A percentile compares a stretch with the other conserved stretches of the same genome.
phyloP scores from a whole-genome alignment of 35 echinoderm and acorn worm genomes.

The Amphiura filiformis region DNA sequence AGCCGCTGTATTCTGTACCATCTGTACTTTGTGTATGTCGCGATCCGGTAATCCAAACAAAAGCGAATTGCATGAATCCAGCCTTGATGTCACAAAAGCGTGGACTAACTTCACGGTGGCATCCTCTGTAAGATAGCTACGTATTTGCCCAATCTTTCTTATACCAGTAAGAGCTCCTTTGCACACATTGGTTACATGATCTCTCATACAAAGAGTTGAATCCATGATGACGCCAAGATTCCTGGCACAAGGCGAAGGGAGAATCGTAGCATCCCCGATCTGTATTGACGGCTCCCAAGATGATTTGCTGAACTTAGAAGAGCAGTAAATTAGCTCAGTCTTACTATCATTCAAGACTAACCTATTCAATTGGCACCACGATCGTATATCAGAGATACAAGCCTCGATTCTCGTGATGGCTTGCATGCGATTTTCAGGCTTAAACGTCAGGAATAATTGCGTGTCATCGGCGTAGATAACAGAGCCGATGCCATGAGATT shows the following conservation, averaged over 20 bases:
- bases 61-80: not conserved
- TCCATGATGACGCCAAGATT: not conserved
- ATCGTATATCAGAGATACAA: no score
- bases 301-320: not conserved
- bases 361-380: no score
- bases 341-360: not conserved
- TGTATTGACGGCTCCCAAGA: not conserved
- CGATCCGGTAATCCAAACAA: not conserved
- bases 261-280: not conserved
- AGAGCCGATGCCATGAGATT: no score
- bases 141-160: not conserved
- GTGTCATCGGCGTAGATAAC: no score
- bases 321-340: not conserved
- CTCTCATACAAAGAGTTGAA: not conserved
- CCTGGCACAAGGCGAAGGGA: not conserved
- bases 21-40: not conserved
- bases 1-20: conserved; percentile 13
- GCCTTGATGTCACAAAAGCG: not conserved
- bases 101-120: conserved; percentile 3
- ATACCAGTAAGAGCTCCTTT: not conserved
- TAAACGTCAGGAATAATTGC: no score
- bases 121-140: not conserved
- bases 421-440: no score
- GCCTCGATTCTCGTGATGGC: no score
- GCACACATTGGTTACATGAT: not conserved